These are phyloP conservation scores for Gymnothorax javanicus DNA, from an alignment of 2,797 vertebrate species.

Conservation along the genomic window DNA sequence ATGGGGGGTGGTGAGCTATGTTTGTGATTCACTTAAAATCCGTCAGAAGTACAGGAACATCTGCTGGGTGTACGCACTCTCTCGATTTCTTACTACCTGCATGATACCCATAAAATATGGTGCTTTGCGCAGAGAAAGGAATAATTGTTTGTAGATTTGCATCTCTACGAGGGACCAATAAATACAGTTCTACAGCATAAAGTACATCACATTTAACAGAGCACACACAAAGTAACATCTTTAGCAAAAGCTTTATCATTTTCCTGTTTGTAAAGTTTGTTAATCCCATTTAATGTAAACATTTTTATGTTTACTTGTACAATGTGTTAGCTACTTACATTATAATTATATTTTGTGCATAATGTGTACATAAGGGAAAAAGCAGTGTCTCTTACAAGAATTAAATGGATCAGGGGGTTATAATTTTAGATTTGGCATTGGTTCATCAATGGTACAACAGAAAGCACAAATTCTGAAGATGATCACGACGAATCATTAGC, in stretches of 20 bases:
- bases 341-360: background rate
- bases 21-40: background rate
- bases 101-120: background rate
- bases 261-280: background rate
- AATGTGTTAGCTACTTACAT: background rate
- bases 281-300: background rate
- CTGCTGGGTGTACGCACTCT: background rate
- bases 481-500: too few species aligned
- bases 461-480: too few species aligned
- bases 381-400: too few species aligned
- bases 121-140: background rate
- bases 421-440: too few species aligned
- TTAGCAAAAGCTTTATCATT: background rate
- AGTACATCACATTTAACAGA: background rate
- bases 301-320: background rate
- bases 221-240: background rate
- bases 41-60: background rate
- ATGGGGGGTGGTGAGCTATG: background rate
- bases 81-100: background rate
- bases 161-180: background rate
- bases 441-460: too few species aligned
- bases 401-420: too few species aligned
- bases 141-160: background rate
- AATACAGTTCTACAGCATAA: background rate
- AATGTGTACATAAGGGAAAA: too few species aligned